Evolutionary conservation across 1,140 invertebrate species (phyloP), one percentile per base, ranked within the genome.

Genomic region (Conopomorpha cramerella): DNA sequence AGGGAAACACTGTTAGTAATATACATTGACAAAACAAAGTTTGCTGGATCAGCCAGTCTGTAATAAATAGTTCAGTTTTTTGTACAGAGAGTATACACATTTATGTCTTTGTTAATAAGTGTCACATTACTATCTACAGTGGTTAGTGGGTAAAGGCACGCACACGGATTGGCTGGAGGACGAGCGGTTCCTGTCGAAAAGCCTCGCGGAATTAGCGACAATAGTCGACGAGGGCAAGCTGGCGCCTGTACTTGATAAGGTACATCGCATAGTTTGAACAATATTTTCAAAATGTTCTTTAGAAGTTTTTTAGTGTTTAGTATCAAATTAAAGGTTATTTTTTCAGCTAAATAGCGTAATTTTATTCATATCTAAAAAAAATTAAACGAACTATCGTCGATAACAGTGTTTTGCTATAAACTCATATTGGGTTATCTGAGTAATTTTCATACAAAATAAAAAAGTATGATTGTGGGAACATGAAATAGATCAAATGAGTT

Each of bases 161-260:
- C 44, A 68, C 40, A 51, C 53, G n/a, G 67, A 72, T 48, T 72
- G 62, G 62, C 38, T 72, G 30, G 67, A 72, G 35, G 46, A 57
- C 16, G 30, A 26, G n/a, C 37, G 48, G 12, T 36, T 46, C 8
- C 37, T 66, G 25, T 16, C 34, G 0, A 41, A 32, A 0, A 64
- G 62, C 0, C 54, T 72, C 8, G 51, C 56, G 2, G 30, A 39
- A 2, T 43, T 72, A 23, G 23, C 47, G 19, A 23, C 43, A 4
- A 47, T 68, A 1, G 67, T 68, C 2, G 58, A 72, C 18, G 34
- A 40, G 0, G 60, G 58, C 0, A 37, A 51, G 0, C 40, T 72
- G 1, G 32, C 45, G 0, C 64, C 67, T 1, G 55, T 64, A 2
- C 36, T 72, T 1, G 67, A 72, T 32, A 68, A 72, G 58, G 67